Percentiles rank a stretch among this genome's conserved stretches.
Conservation (phyloP, 30 jellyfish, hydroid and myxozoan genomes). For the Chironex yamaguchii region DNA sequence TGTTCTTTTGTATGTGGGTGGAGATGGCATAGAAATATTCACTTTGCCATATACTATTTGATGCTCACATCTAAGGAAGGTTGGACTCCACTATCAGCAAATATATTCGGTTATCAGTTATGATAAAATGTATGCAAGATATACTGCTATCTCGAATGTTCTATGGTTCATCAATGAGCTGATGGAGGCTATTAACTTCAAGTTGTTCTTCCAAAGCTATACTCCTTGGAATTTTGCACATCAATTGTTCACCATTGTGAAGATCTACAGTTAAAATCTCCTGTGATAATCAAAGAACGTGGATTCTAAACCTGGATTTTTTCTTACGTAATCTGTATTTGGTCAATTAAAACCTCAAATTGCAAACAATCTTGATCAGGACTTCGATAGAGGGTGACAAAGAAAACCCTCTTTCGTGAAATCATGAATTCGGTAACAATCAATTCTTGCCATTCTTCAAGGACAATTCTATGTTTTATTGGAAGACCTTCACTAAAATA, state of each 20-base stretch:
- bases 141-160: slow-evolving; percentile 15
- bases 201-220: slow-evolving; percentile 5
- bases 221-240: neutral
- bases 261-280: slow-evolving; percentile 37
- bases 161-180: slow-evolving; percentile 13
- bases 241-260: too few relatives aligned
- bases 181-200: slow-evolving; percentile 25
- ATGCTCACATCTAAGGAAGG: slow-evolving; percentile 29
- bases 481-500: slow-evolving; percentile 60
- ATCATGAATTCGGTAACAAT: slow-evolving; percentile 37
- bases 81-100: slow-evolving; percentile 17
- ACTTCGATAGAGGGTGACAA: slow-evolving; percentile 37
- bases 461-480: slow-evolving; percentile 54
- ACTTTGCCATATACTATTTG: slow-evolving; percentile 22
- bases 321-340: slow-evolving; percentile 17
- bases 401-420: slow-evolving; percentile 21
- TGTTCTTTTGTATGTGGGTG: slow-evolving; percentile 17
- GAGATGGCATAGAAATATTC: slow-evolving; percentile 8
- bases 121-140: slow-evolving; percentile 16
- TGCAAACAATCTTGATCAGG: slow-evolving; percentile 22
- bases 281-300: slow-evolving; percentile 42
- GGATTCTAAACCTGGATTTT: slow-evolving; percentile 58
- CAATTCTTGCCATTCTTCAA: slow-evolving; percentile 33
- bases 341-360: slow-evolving; percentile 15
- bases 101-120: slow-evolving; percentile 19